These are phyloP conservation scores for Lepidurus packardi DNA, from an alignment of 1,140 invertebrate genomes.

Conservation along the genomic window DNA sequence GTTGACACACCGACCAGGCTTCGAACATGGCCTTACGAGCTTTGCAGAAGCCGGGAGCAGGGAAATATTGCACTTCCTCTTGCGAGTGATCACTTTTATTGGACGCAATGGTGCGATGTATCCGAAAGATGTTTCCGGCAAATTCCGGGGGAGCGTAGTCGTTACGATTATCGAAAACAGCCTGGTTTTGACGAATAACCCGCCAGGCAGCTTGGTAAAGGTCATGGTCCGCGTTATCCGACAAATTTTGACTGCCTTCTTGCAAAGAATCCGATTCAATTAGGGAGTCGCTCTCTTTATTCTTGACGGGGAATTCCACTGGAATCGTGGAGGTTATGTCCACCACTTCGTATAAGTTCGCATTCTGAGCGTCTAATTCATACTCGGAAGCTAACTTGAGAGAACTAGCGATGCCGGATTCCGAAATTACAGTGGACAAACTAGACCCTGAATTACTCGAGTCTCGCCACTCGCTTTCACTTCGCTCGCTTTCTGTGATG, in stretches of 20 bases:
- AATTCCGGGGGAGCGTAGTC: neutral
- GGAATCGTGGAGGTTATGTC: conserved; percentile 2
- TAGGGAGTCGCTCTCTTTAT: neutral
- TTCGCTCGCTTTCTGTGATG: conserved; percentile 33
- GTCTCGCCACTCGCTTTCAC: conserved; percentile 33
- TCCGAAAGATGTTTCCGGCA: conserved; percentile 2
- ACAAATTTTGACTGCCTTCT: neutral
- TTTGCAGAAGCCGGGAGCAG: neutral
- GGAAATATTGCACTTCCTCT: neutral
- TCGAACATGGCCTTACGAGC: conserved; percentile 30
- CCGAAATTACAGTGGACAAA: neutral
- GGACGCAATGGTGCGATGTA: conserved; percentile 8
- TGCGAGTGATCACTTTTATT: neutral
- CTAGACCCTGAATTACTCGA: conserved; percentile 24
- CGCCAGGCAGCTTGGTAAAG: neutral
- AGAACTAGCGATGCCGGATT: neutral
- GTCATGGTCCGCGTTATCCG: neutral
- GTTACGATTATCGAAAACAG: neutral
- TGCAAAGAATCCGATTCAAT: neutral
- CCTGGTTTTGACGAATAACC: neutral
- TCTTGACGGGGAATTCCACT: neutral
- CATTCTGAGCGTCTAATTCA: neutral
- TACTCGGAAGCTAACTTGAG: neutral
- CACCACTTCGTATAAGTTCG: neutral
- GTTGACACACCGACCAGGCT: conserved; percentile 20